Conservation (phyloP, 1,140 invertebrate species). For the Drosophila kepulauana region DNA sequence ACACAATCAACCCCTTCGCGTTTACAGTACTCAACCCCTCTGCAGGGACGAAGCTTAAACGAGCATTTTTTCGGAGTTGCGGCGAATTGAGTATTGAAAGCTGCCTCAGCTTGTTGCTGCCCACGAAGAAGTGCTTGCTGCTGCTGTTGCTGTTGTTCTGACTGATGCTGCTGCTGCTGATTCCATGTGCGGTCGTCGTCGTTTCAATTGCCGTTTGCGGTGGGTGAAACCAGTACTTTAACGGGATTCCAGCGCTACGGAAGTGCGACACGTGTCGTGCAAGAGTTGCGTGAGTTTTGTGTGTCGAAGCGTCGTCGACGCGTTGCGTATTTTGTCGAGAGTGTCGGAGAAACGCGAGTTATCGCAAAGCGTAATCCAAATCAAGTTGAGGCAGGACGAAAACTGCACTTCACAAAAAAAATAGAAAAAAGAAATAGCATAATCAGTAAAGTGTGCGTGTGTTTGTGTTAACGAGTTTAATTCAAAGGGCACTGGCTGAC, state of each 20-base stretch:
- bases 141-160: conserved; percentile 35
- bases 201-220: conserved; percentile 53
- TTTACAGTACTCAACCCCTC: conserved; percentile 2
- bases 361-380: conserved; percentile 14
- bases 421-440: not conserved
- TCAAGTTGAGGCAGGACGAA: conserved; percentile 27
- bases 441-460: conserved; percentile 15
- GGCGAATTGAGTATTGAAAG: conserved; percentile 50
- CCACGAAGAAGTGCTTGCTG: conserved; percentile 13
- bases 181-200: conserved; percentile 4
- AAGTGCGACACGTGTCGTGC: conserved; percentile 59
- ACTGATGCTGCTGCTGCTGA: conserved; percentile 6
- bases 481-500: not conserved
- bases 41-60: not conserved
- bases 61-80: conserved; percentile 59
- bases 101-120: conserved; percentile 38
- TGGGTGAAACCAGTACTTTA: conserved; percentile 51
- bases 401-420: not conserved
- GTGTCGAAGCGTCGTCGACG: not conserved
- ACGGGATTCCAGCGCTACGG: conserved; percentile 63
- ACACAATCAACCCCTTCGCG: not conserved
- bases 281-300: not conserved
- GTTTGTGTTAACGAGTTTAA: conserved; percentile 10
- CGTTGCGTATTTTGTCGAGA: not conserved
- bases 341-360: conserved; percentile 31